Conservation (phyloP, 2,888 invertebrate species). For the Venustoraphidia nigricollis region DNA sequence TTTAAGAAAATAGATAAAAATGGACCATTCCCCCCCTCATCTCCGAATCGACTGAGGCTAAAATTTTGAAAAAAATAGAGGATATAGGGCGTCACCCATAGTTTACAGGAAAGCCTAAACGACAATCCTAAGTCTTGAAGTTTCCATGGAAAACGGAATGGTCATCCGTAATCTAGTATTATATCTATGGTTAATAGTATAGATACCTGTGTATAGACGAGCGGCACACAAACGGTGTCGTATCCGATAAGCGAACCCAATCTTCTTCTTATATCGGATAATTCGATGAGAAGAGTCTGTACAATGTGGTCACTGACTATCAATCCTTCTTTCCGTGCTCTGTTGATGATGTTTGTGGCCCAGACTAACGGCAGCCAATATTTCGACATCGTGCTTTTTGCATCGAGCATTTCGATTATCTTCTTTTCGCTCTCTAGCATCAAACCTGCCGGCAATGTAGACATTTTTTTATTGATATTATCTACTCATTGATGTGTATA, state of each 20-base stretch:
- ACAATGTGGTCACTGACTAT: slow-evolving; percentile 85
- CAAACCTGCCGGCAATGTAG: slow-evolving; percentile 41
- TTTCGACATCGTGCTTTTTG: slow-evolving; percentile 78
- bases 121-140: too few species aligned
- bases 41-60: too few species aligned
- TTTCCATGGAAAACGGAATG: too few species aligned
- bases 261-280: slow-evolving; percentile 74
- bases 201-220: slow-evolving; percentile 80
- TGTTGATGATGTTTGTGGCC: slow-evolving; percentile 83
- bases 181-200: not conserved
- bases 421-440: slow-evolving; percentile 86
- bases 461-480: too few species aligned
- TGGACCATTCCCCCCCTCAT: too few species aligned
- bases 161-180: too few species aligned
- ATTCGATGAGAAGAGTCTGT: slow-evolving; percentile 74
- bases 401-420: slow-evolving; percentile 80
- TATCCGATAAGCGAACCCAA: slow-evolving; percentile 77
- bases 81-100: too few species aligned
- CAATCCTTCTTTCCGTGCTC: slow-evolving; percentile 69
- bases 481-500: too few species aligned
- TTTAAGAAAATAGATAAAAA: too few species aligned
- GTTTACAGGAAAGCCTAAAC: too few species aligned
- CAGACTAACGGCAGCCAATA: slow-evolving; percentile 91
- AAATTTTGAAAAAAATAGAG: too few species aligned
- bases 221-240: slow-evolving; percentile 81